A percentile compares a stretch with the other conserved stretches of the same genome.
These are phyloP conservation scores for Sarcoramphus papa DNA, from an alignment of 2,797 vertebrate genomes.

Conservation along the genomic window DNA sequence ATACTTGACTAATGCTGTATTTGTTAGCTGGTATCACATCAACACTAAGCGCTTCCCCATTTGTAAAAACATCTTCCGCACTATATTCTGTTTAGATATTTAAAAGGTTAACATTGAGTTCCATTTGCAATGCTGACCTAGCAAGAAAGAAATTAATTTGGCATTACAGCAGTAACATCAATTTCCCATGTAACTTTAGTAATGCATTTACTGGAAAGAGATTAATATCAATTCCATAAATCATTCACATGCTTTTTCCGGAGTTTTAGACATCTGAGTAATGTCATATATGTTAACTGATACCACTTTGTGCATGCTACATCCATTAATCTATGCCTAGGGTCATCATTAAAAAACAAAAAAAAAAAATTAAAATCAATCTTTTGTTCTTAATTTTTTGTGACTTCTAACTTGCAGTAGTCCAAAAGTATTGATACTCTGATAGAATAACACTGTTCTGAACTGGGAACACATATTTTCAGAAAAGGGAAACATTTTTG, in stretches of 20 bases:
- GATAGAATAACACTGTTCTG: not conserved
- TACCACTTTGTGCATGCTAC: constrained; percentile 77
- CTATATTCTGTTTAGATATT: constrained; percentile 59
- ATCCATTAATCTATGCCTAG: constrained; percentile 81
- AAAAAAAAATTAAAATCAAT: constrained; percentile 65
- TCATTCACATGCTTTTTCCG: constrained; percentile 90
- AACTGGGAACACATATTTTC: not conserved
- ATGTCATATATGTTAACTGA: constrained; percentile 87
- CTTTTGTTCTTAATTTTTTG: constrained; percentile 65
- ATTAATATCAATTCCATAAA: constrained; percentile 98
- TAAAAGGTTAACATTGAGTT: constrained; percentile 76
- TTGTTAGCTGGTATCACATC: not conserved
- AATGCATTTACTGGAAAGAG: constrained; percentile 95
- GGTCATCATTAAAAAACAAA: constrained; percentile 75
- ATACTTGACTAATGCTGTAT: not conserved
- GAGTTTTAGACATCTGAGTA: constrained; percentile 83
- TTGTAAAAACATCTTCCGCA: constrained; percentile 34
- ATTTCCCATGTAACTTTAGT: constrained; percentile 87
- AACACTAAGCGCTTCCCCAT: not conserved
- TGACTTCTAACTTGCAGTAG: constrained; percentile 41
- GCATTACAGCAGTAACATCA: constrained; percentile 86
- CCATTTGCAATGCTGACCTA: constrained; percentile 81
- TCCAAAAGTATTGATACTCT: not conserved
- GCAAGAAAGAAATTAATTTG: constrained; percentile 86
- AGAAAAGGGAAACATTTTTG: not conserved